phyloP scores from a whole-genome alignment of 2,113 vertebrate genomes.

The Caranx ignobilis region DNA sequence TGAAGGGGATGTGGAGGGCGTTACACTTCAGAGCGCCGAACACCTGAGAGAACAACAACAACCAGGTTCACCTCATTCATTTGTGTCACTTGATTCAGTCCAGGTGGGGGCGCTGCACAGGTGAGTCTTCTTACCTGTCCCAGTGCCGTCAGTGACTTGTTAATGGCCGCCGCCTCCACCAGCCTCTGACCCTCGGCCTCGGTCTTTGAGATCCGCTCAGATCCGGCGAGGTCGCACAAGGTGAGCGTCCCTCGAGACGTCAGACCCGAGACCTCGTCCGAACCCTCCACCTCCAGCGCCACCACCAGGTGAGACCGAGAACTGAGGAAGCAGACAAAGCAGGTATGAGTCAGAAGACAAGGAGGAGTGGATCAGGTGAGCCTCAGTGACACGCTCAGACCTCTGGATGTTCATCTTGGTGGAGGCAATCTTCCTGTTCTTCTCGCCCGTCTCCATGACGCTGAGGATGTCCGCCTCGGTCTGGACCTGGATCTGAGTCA shows the following conservation, averaged over 20 bases:
- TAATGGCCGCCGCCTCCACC: conserved; percentile 80
- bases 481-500: conserved; percentile 72
- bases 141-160: conserved; percentile 79
- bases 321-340: conserved; percentile 44
- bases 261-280: conserved; percentile 69
- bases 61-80: neutral
- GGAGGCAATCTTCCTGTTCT: conserved; percentile 75
- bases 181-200: conserved; percentile 79
- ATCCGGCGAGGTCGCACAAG: conserved; percentile 79
- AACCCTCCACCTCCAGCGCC: conserved; percentile 69
- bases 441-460: conserved; percentile 73
- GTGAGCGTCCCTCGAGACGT: conserved; percentile 73
- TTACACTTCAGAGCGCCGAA: conserved; percentile 78
- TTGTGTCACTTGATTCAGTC: too few relatives aligned
- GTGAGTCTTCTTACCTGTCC: conserved; percentile 65
- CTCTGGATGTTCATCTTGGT: conserved; percentile 81
- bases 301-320: conserved; percentile 81
- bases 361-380: neutral
- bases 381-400: conserved; percentile 1
- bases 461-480: conserved; percentile 75
- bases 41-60: conserved; percentile 61
- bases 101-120: neutral
- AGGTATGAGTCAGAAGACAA: neutral
- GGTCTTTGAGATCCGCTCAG: conserved; percentile 78
- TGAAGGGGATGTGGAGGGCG: conserved; percentile 78